Evolutionary conservation across 2,888 invertebrate species (phyloP).

Genomic region (Diarsia brunnea): DNA sequence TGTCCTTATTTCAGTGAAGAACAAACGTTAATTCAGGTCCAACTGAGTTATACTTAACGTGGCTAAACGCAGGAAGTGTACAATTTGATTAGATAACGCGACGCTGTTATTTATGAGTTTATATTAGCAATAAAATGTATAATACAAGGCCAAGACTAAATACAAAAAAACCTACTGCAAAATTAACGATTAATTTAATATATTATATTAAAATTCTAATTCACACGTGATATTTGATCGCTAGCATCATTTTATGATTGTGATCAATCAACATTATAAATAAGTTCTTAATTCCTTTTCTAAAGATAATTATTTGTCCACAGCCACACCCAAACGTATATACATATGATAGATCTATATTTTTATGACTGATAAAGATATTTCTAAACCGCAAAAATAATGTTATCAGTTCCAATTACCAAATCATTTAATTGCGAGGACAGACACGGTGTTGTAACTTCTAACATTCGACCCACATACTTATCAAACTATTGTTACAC

Average conservation of each 20-base stretch:
- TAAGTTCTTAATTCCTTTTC: constrained; percentile 6
- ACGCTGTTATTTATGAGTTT: constrained; percentile 20
- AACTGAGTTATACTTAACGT: constrained; percentile 9
- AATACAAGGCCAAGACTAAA: constrained; percentile 16
- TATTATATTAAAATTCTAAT: constrained; percentile 8
- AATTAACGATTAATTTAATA: neutral
- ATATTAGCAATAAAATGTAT: constrained; percentile 36
- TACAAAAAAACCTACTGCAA: constrained; percentile 1
- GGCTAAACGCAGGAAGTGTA: constrained; percentile 48
- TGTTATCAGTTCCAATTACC: constrained; percentile 27
- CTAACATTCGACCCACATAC: constrained; percentile 59
- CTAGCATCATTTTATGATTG: neutral
- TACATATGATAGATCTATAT: neutral
- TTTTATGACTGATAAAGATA: constrained; percentile 4
- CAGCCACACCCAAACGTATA: constrained; percentile 15
- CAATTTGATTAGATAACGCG: constrained; percentile 48
- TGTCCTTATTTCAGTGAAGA: neutral
- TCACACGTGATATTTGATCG: neutral
- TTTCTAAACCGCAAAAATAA: constrained; percentile 27
- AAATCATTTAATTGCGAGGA: constrained; percentile 33
- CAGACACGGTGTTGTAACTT: constrained; percentile 49
- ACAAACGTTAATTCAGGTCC: constrained; percentile 10
- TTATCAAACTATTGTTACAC: constrained; percentile 53
- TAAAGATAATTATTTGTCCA: constrained; percentile 22
- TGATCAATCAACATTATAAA: neutral